Evolutionary conservation across 2,113 vertebrate species (phyloP).

Genomic region (Ciconia stormi): DNA sequence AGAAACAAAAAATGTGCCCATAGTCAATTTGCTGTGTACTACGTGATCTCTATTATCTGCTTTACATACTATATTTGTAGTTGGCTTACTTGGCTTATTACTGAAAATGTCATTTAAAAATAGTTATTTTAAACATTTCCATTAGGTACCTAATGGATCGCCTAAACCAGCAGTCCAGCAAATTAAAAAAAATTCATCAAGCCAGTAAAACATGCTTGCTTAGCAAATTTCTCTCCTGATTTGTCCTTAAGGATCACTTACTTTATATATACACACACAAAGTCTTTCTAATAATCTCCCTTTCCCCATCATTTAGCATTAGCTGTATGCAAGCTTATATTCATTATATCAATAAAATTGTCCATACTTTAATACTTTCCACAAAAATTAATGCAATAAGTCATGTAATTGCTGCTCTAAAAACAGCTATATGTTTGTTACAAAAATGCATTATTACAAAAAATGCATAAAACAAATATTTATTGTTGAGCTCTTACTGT

Average conservation of each 20-base stretch:
- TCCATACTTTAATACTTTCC: neutral
- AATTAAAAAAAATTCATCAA: neutral
- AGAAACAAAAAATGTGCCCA: neutral
- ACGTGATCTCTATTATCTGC: neutral
- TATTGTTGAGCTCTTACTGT: neutral
- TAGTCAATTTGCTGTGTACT: neutral
- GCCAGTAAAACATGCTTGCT: neutral
- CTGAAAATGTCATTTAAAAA: neutral
- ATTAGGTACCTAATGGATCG: neutral
- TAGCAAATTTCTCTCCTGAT: neutral
- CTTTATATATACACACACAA: neutral
- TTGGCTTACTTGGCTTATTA: neutral
- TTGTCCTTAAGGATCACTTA: neutral
- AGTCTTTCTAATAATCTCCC: neutral
- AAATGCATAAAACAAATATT: neutral
- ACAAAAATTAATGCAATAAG: slow-evolving; percentile 1
- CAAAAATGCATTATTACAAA: neutral
- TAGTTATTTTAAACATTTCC: neutral
- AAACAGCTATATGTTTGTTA: neutral
- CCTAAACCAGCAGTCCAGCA: neutral
- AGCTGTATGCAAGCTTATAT: neutral
- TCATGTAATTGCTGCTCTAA: neutral
- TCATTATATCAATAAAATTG: neutral
- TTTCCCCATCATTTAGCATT: neutral
- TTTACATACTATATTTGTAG: neutral